Evolutionary conservation across 2,113 vertebrate species (phyloP).

Genomic region (Caracal caracal): DNA sequence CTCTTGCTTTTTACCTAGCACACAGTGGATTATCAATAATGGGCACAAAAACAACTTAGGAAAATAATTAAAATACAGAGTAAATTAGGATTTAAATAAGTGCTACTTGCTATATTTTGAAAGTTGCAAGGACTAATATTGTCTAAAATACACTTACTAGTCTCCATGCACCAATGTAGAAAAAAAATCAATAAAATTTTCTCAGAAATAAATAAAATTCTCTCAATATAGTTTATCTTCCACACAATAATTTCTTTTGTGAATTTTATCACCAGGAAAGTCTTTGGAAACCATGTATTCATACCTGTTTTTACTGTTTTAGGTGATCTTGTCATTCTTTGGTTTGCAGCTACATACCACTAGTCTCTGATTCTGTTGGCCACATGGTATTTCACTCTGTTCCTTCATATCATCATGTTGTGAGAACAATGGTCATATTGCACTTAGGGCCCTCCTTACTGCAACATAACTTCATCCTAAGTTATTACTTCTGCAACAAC

Average conservation of each 20-base stretch:
- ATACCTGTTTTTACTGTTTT: background rate
- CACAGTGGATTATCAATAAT: background rate
- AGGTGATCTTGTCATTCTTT: background rate
- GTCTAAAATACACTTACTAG: background rate
- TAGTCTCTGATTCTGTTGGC: background rate
- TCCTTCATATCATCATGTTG: background rate
- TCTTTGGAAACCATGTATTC: background rate
- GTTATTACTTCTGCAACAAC: background rate
- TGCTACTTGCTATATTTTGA: background rate
- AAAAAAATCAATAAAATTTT: background rate
- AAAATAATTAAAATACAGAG: background rate
- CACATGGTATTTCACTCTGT: background rate
- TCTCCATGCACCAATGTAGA: background rate
- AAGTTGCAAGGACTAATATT: background rate
- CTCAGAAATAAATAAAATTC: background rate
- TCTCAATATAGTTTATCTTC: background rate
- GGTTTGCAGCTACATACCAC: background rate
- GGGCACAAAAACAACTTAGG: background rate
- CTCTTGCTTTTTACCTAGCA: background rate
- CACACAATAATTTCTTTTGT: background rate
- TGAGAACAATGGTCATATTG: background rate
- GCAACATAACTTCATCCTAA: background rate
- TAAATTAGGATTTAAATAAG: background rate
- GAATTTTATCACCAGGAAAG: background rate
- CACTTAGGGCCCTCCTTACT: background rate